Percentiles rank a stretch among this genome's conserved stretches.
These are phyloP conservation scores for Sebastes melanostomus DNA, from an alignment of 2,797 vertebrate genomes.

Conservation along the genomic window DNA sequence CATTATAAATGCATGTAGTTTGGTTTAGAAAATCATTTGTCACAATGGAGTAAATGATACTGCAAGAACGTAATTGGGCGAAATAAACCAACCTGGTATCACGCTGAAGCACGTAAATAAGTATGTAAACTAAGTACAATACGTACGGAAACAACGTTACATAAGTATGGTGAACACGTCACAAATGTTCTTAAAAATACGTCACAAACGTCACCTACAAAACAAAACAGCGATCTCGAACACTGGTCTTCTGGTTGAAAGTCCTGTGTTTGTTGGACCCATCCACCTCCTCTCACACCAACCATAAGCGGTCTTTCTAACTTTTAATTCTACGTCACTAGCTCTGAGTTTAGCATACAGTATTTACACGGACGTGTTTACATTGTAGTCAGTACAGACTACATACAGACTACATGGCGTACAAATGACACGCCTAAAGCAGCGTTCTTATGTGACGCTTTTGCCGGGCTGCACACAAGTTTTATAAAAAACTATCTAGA, in stretches of 20 bases:
- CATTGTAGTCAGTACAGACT: no score
- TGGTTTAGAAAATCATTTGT: not conserved
- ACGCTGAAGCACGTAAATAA: not conserved
- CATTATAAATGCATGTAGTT: not conserved
- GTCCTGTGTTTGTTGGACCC: no score
- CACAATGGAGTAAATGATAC: not conserved
- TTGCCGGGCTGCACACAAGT: not conserved
- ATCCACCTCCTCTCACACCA: accelerated
- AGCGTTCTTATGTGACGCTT: no score
- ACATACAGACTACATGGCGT: not conserved
- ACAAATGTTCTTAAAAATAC: not conserved
- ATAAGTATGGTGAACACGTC: not conserved
- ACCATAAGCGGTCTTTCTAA: not conserved
- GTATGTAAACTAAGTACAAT: not conserved
- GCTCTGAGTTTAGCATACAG: no score
- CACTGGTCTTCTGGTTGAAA: no score
- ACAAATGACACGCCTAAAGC: no score
- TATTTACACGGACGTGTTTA: no score
- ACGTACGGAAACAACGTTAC: not conserved
- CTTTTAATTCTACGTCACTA: accelerated
- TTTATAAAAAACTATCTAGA: not conserved
- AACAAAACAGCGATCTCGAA: no score
- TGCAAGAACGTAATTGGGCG: not conserved
- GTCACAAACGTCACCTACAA: accelerated
- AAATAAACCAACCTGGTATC: not conserved